These are phyloP conservation scores for Cichlasoma orientale DNA, from an alignment of 2,797 vertebrate species.

Conservation along the genomic window DNA sequence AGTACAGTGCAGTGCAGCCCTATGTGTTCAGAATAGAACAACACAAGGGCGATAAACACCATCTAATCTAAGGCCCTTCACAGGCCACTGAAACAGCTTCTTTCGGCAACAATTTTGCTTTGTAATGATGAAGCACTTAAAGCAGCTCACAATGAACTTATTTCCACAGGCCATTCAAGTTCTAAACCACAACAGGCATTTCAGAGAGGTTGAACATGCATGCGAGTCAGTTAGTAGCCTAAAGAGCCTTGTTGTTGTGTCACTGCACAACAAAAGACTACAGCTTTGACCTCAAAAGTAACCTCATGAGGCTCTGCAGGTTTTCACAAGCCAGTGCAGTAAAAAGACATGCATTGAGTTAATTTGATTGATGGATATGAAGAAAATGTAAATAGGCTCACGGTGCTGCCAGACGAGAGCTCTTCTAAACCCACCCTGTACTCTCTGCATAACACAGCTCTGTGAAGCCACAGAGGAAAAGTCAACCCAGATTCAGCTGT, in stretches of 20 bases:
- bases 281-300: conserved; percentile 58
- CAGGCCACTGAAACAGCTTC: conserved; percentile 15
- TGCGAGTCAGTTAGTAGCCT: conserved; percentile 11
- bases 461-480: conserved; percentile 44
- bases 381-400: conserved; percentile 40
- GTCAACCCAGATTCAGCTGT: conserved; percentile 57
- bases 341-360: conserved; percentile 20
- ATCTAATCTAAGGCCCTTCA: background rate
- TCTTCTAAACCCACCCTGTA: conserved; percentile 24
- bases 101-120: conserved; percentile 47
- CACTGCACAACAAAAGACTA: conserved; percentile 51
- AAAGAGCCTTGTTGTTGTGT: conserved; percentile 43
- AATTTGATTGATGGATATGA: conserved; percentile 47
- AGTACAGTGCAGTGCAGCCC: background rate
- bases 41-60: background rate
- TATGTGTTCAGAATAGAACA: background rate
- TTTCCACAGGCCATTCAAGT: conserved; percentile 33
- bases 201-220: conserved; percentile 42
- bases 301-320: conserved; percentile 58
- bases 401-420: conserved; percentile 12
- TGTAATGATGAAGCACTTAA: conserved; percentile 55
- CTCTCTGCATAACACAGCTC: conserved; percentile 40
- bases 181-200: conserved; percentile 44
- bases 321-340: conserved; percentile 37
- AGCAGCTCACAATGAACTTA: conserved; percentile 35